These are phyloP conservation scores for Ophonus ardosiacus DNA, from an alignment of 2,888 invertebrate species.

Conservation along the genomic window DNA sequence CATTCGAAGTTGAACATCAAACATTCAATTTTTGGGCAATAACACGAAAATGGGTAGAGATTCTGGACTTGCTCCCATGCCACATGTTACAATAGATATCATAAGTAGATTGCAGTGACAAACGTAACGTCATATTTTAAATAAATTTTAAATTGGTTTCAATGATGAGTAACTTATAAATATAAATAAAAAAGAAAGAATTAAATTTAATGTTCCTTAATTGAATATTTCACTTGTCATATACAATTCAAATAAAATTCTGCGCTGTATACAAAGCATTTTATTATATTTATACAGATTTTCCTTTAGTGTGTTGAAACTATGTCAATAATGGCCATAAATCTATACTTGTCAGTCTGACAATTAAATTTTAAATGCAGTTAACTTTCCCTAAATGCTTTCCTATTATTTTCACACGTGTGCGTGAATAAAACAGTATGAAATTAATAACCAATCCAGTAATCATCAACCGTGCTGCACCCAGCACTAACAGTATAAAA, in stretches of 20 bases:
- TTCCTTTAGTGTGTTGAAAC: constrained; percentile 6
- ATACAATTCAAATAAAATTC: neutral
- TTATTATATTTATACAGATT: neutral
- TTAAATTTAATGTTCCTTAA: too few relatives aligned
- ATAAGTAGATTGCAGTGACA: too few relatives aligned
- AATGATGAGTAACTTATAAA: too few relatives aligned
- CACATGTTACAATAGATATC: too few relatives aligned
- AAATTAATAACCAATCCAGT: constrained; percentile 42
- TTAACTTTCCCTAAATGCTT: constrained; percentile 51
- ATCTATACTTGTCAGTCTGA: constrained; percentile 16
- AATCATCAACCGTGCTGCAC: constrained; percentile 8
- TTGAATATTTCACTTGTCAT: too few relatives aligned
- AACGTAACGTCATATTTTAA: too few relatives aligned
- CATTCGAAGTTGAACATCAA: too few relatives aligned
- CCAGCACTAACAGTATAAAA: neutral
- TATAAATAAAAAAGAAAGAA: too few relatives aligned
- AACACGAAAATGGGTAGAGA: too few relatives aligned
- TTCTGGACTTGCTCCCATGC: too few relatives aligned
- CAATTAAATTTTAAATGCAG: constrained; percentile 50
- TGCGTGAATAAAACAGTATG: constrained; percentile 27
- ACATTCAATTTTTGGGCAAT: too few relatives aligned
- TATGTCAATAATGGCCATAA: constrained; percentile 10
- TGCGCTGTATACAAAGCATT: neutral
- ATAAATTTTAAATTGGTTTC: too few relatives aligned
- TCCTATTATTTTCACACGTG: constrained; percentile 41